Base-by-base conservation (phyloP, 2,888 invertebrate genomes). In the Dyspetes luteomarginatus region DNA sequence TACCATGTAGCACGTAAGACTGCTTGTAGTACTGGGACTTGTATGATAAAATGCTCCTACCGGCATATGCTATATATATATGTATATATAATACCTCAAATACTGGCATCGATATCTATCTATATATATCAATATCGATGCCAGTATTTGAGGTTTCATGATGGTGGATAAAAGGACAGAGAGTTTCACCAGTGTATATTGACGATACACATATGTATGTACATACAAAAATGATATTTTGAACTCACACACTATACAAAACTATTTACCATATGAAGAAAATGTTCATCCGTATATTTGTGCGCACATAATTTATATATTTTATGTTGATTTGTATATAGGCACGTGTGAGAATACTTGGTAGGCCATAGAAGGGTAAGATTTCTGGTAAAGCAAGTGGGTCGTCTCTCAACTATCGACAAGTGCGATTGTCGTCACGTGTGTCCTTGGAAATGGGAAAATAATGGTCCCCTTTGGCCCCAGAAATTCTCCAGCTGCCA, bases 1-100 rank as follows among this genome's bases (percentile, higher is more conserved):
- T 68, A 75, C n/a, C 28, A 22, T 64, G 26, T 28, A 58, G 65
- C 67, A 76, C 75, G 60, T 62, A 72, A 80, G 71, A 75, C 62
- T 62, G 26, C 55, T 26, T 15, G 65, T 67, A 41, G 65, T 71
- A 28, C 60, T 67, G 71, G 60, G 62, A 75, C 71, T 56, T 19
- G 65, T 65, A 26, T 19, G 60, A 36, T 73, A 22, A 72, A 52
- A 81, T 77, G 81, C 48, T 64, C 45, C 50, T 60, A 60, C 28
- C 64, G 41, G 48, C 41, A 45, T 68, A 52, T 55, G 24, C 30
- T n/a, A 15, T 45, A 28, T 60, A 26, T 56, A 45, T 26, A 50
- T n/a, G 22, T 28, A 4, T 15, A 4, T 24, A 56, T 28, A 4
- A 2, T 24, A 7, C 17, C 12, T 24, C 30, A 41, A 56, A 41